Base-by-base conservation (phyloP, 2,797 vertebrate species). In the Dryobates pubescens region DNA sequence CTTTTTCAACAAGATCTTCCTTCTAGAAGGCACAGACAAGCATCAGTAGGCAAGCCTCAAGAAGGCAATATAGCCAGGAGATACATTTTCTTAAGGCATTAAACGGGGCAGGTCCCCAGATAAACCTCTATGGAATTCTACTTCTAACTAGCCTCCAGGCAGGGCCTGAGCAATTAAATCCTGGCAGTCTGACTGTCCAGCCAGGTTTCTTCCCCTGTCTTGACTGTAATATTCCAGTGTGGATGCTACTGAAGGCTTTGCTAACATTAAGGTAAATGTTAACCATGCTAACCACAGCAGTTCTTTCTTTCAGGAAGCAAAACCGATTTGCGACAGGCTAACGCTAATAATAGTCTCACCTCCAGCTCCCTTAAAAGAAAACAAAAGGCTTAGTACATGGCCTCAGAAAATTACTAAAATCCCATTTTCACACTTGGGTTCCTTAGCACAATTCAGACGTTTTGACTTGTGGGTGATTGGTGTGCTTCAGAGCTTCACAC, bases 291-390 rank as follows among this genome's bases (percentile, higher is more conserved):
- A 1, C 61, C 56, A 58, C 30, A 72, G 56, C 24, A 72, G 26
- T 19, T 91, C 49, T 78, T 70, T 86, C 49, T 88, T 82, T 90
- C 78, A 61, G 53, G 63, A 86, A 86, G 43, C 20, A 86, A 86
- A 90, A 90, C 67, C 83, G 70, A 84, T 88, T 79, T 84, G 38
- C 22, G 49, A 32, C 12, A 61, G 38, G 13, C 18, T 68, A 86
- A 90, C 7, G 29, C 29, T 30, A 63, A 17, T 30, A 84, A 88
- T n/a, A 59, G 9, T 24, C 7, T 45, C 1, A 3, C 13, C 11
- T 13, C 10, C 4, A 15, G 15, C 7, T 86, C 45, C 45, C 51
- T 49, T 79, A 27, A 54, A 73, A 69, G n/a, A 61, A 90, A 86
- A 79, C 23, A 88, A 83, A 82, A 84, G 41, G 30, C 36, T 17